Evolutionary conservation across 2,113 vertebrate species (phyloP).

Genomic region (Stomatorhinus ivindoensis): DNA sequence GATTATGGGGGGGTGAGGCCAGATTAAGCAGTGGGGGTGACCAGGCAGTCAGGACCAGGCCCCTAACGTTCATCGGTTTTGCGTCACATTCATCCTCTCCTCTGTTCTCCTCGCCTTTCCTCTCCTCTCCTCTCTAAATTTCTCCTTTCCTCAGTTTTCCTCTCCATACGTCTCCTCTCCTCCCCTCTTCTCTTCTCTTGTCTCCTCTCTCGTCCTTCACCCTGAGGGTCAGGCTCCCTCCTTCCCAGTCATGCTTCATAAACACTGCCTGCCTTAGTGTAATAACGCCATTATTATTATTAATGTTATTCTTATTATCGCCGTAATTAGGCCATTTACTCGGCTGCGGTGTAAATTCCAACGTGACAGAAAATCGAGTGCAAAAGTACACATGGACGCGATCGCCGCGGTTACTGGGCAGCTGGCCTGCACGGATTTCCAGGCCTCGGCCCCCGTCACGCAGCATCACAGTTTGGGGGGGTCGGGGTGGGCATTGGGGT

Average conservation of each 20-base stretch:
- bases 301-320: background rate
- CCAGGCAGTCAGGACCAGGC: too few relatives aligned
- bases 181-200: background rate
- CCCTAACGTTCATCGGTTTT: background rate
- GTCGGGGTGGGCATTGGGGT: background rate
- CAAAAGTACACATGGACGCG: background rate
- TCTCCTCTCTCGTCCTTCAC: background rate
- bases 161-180: background rate
- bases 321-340: background rate
- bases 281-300: background rate
- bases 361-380: background rate
- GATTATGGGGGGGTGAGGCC: too few relatives aligned
- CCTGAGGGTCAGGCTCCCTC: background rate
- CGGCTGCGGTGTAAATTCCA: background rate
- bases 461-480: background rate
- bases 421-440: background rate
- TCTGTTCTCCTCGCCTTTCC: background rate
- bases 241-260: background rate
- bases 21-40: too few relatives aligned
- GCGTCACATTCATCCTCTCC: background rate
- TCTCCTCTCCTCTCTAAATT: background rate
- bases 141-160: background rate
- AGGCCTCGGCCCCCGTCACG: background rate
- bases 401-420: background rate
- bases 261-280: background rate